A percentile compares a stretch with the other conserved stretches of the same genome.
phyloP scores from a whole-genome alignment of 2,888 invertebrate genomes.

The Diadegma fenestrale region DNA sequence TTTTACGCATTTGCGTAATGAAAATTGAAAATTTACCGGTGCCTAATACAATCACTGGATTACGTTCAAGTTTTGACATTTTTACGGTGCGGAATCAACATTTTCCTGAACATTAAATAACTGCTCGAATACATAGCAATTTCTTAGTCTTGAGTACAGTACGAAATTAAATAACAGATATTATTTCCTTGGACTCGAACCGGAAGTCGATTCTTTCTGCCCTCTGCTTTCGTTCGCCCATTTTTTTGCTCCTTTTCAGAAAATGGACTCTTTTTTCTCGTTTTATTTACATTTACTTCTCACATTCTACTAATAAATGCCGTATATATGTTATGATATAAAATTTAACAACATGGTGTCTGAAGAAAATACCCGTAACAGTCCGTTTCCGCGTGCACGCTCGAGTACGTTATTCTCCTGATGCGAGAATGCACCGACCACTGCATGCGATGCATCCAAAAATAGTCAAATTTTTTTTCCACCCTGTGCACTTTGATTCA shows the following conservation, averaged over 20 bases:
- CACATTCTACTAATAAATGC: conserved; percentile 1
- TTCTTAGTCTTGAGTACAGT: background rate
- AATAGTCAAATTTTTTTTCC: conserved; percentile 55
- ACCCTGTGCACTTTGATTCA: background rate
- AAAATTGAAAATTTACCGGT: background rate
- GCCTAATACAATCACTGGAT: too few relatives aligned
- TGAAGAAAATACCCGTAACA: conserved; percentile 69
- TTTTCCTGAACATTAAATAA: too few relatives aligned
- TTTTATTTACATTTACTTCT: background rate
- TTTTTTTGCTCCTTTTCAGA: conserved; percentile 3
- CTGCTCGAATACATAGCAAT: too few relatives aligned
- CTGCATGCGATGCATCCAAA: conserved; percentile 38
- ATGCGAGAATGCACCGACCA: conserved; percentile 57
- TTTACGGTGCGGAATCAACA: too few relatives aligned
- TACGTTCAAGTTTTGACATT: too few relatives aligned
- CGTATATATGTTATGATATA: conserved; percentile 13
- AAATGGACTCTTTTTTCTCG: conserved; percentile 5
- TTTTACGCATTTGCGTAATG: background rate
- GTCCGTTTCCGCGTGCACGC: conserved; percentile 76
- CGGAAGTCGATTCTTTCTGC: conserved; percentile 47
- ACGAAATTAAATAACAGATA: conserved; percentile 45
- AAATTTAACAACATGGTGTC: conserved; percentile 53
- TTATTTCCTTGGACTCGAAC: conserved; percentile 39
- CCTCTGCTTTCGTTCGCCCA: conserved; percentile 11
- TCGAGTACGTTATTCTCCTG: conserved; percentile 72